Evolutionary conservation across 2,113 vertebrate species (phyloP).

Genomic region (Megaptera novaeangliae): DNA sequence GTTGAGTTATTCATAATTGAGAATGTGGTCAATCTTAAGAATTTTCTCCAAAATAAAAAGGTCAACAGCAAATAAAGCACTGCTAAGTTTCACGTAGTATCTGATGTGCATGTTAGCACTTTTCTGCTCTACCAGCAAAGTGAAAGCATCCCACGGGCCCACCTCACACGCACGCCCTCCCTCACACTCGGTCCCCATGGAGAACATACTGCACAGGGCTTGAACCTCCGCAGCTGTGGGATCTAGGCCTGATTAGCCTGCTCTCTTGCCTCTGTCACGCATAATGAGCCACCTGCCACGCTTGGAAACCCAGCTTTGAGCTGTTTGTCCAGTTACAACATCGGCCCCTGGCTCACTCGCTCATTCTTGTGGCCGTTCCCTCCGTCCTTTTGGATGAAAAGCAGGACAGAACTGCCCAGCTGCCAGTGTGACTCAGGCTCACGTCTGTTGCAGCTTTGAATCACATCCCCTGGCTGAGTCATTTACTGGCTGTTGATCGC

Average conservation of each 20-base stretch:
- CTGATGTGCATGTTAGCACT: neutral
- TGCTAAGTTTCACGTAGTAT: neutral
- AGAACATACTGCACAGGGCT: accelerated
- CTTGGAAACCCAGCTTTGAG: neutral
- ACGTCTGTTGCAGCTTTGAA: neutral
- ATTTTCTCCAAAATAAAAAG: neutral
- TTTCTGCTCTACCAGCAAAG: neutral
- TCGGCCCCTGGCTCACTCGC: neutral
- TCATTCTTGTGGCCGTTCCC: neutral
- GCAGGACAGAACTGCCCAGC: neutral
- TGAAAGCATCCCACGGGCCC: neutral
- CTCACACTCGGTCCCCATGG: neutral
- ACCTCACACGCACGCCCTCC: neutral
- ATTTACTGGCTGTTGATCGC: constrained; percentile 47
- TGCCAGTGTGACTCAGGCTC: constrained; percentile 46
- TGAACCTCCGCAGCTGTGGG: neutral
- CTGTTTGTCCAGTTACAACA: neutral
- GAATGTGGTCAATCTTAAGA: neutral
- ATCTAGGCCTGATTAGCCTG: neutral
- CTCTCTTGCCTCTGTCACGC: neutral
- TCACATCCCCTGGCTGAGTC: constrained; percentile 12
- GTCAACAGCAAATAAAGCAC: neutral
- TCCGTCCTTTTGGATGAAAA: neutral
- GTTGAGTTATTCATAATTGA: neutral
- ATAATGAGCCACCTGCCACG: neutral